A percentile compares a stretch with the other conserved stretches of the same genome.
phyloP scores from a whole-genome alignment of 1,140 invertebrate genomes.

The Scaptomyza montana region DNA sequence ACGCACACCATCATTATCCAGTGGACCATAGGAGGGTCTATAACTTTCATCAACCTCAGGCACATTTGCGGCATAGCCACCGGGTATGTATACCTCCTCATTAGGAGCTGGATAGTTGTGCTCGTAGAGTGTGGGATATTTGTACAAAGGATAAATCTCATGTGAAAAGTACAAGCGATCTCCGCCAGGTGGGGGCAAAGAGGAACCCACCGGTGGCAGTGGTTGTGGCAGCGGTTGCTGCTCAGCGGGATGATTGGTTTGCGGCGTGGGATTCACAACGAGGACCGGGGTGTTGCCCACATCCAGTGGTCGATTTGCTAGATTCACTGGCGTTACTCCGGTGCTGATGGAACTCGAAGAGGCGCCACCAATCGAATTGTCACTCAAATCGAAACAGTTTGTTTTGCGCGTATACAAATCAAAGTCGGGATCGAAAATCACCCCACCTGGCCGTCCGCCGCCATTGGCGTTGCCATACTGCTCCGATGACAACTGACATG shows the following conservation, averaged over 20 bases:
- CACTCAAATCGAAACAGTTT: conserved; percentile 84
- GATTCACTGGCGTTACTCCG: conserved; percentile 62
- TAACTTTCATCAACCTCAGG: conserved; percentile 75
- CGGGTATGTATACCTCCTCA: conserved; percentile 72
- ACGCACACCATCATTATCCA: conserved; percentile 43
- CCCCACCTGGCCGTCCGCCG: conserved; percentile 82
- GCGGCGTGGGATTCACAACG: conserved; percentile 74
- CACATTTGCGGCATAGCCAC: conserved; percentile 78
- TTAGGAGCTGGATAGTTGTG: conserved; percentile 81
- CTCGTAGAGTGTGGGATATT: conserved; percentile 80
- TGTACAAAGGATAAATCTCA: conserved; percentile 79
- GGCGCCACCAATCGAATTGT: conserved; percentile 66
- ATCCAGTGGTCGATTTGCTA: conserved; percentile 71
- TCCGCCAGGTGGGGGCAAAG: conserved; percentile 43
- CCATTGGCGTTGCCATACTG: conserved; percentile 79
- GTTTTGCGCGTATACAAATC: conserved; percentile 86
- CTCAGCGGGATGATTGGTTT: conserved; percentile 36
- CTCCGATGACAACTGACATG: conserved; percentile 85
- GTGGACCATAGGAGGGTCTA: conserved; percentile 50
- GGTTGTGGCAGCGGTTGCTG: conserved; percentile 7
- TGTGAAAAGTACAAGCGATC: conserved; percentile 82
- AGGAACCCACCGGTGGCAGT: conserved; percentile 33
- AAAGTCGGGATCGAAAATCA: conserved; percentile 85
- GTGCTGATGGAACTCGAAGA: conserved; percentile 62
- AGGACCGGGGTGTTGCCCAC: conserved; percentile 70